These are phyloP conservation scores for Antheraea yamamai DNA, from an alignment of 2,888 invertebrate genomes.

Conservation along the genomic window DNA sequence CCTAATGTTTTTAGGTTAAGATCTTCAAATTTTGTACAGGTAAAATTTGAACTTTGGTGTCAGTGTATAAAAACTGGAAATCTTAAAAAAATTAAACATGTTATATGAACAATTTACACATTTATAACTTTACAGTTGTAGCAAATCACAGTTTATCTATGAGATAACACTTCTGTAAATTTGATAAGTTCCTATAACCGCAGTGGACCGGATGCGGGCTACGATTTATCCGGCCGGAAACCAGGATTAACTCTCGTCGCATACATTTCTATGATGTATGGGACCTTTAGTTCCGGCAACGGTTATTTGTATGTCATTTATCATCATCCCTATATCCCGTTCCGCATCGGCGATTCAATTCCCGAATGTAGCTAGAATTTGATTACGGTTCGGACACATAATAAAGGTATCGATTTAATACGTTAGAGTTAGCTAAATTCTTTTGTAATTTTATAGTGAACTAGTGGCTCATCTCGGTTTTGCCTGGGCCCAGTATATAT, in stretches of 20 bases:
- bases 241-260: background rate
- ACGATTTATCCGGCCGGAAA: background rate
- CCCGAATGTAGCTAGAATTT: background rate
- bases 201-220: background rate
- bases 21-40: no score
- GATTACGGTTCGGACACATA: background rate
- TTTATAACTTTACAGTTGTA: background rate
- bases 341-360: background rate
- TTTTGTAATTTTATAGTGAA: no score
- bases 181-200: background rate
- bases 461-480: no score
- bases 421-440: no score
- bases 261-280: constrained; percentile 7
- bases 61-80: no score
- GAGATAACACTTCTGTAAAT: background rate
- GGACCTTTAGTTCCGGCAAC: background rate
- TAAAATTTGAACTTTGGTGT: no score
- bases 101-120: no score
- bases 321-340: background rate
- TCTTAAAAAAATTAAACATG: no score
- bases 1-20: no score
- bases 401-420: no score
- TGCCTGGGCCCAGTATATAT: no score
- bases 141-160: background rate
- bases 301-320: background rate